Conservation (phyloP, 2,797 vertebrate genomes). For the Pseudomugil tenellus region DNA sequence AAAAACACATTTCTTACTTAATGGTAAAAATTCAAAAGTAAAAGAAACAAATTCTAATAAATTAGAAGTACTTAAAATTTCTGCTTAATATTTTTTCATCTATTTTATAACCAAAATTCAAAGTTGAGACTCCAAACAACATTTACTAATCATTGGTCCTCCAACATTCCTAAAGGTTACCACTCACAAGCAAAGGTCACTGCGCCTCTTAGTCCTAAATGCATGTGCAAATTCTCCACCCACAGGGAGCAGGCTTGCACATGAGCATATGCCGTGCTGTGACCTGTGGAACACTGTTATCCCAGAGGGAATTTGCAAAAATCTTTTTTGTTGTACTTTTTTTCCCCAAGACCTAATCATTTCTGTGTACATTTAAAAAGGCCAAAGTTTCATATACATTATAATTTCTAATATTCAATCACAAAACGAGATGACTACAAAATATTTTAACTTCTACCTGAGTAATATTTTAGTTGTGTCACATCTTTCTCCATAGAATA, state of each 20-base stretch:
- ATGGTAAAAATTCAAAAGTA: too few species aligned
- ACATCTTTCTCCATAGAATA: too few species aligned
- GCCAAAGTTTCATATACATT: neutral
- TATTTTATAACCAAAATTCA: slow-evolving; percentile 21
- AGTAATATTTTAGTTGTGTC: too few species aligned
- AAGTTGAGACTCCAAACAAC: slow-evolving; percentile 31
- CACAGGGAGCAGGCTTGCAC: slow-evolving; percentile 51
- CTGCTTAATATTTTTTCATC: neutral
- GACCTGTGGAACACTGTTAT: slow-evolving; percentile 43
- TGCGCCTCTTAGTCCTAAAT: slow-evolving; percentile 61
- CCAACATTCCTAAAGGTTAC: slow-evolving; percentile 63
- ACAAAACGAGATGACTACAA: neutral
- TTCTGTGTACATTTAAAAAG: neutral
- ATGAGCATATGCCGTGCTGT: slow-evolving; percentile 30
- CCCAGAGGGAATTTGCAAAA: slow-evolving; percentile 25
- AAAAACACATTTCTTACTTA: neutral
- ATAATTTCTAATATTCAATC: neutral
- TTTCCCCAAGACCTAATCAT: slow-evolving; percentile 16
- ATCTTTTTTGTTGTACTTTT: slow-evolving; percentile 35
- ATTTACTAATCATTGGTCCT: slow-evolving; percentile 33
- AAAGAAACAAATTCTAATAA: neutral
- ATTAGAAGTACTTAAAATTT: neutral
- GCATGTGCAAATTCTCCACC: slow-evolving; percentile 69
- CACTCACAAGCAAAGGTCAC: slow-evolving; percentile 62
- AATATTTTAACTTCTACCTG: too few species aligned